A percentile compares a stretch with the other conserved stretches of the same genome.
Conservation (phyloP, 37 sponge, comb jelly and placozoan genomes). For the Mnemiopsis leidyi region DNA sequence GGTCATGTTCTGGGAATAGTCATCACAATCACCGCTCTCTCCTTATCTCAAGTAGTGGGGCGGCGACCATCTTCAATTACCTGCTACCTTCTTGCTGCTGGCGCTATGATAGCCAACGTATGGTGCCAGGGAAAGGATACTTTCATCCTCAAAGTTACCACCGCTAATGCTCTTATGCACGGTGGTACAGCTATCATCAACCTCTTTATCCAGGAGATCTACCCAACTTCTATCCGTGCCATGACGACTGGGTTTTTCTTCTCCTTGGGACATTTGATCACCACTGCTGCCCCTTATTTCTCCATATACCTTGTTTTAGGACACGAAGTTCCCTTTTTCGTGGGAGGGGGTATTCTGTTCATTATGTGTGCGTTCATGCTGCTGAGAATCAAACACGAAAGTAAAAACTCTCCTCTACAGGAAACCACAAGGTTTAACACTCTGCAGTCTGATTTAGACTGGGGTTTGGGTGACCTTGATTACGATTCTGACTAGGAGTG, state of each 20-base stretch:
- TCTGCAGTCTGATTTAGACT: neutral
- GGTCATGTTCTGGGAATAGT: slow-evolving; percentile 3
- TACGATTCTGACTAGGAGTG: neutral
- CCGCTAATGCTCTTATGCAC: neutral
- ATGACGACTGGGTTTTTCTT: neutral
- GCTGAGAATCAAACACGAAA: neutral
- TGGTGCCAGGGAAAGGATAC: neutral
- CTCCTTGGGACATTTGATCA: slow-evolving; percentile 12
- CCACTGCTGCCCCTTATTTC: neutral
- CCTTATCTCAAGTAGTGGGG: slow-evolving; percentile 15
- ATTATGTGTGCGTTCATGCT: neutral
- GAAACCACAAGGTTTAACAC: neutral
- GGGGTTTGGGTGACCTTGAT: neutral
- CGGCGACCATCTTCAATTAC: neutral
- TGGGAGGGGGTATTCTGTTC: neutral
- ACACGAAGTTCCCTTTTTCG: neutral
- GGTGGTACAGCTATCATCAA: neutral
- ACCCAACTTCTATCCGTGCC: neutral
- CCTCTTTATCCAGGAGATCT: slow-evolving; percentile 30
- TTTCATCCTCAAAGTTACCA: neutral
- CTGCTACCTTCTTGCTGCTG: neutral
- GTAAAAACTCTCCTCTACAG: neutral
- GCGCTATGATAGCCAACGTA: neutral
- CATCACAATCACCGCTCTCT: neutral
- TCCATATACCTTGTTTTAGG: neutral